Base-by-base conservation (phyloP, 2,888 invertebrate species). In the Drosophila leonis region DNA sequence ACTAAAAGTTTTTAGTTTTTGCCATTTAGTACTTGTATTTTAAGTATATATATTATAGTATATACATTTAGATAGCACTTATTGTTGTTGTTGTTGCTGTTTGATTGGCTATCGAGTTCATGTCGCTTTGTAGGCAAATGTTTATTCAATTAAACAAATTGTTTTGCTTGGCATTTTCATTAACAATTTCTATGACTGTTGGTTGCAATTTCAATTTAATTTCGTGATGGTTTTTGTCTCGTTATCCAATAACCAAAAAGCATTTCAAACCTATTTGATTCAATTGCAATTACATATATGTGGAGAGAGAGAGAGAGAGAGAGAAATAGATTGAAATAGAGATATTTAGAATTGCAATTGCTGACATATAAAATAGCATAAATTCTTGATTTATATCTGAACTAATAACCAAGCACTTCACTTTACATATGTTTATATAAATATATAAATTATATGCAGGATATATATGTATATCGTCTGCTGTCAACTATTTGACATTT, bases 61-160 rank as follows among this genome's bases (percentile, higher is more conserved):
- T 33, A 33, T 49, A 18, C 49, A 31, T 49, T 49, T 29, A n/a
- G 29, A 48, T 31, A 6, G 29, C 49, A 18, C 18, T 31, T 12
- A 12, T 54, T 27, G 15, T 39, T 49, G 48, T 48, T 29, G 31
- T 48, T 49, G 20, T 35, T 35, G 13, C 13, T 35, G 39, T 46
- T 39, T 54, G 46, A 55, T 65, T 54, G 46, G 39, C 15, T 10
- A 48, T 39, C 33, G 39, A 55, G 33, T 13, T 39, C 27, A 27
- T 54, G 39, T 37, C 27, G 12, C 37, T 65, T 48, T 65, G 55
- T 48, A 20, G 24, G 18, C 54, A 54, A 69, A 42, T 66, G 35
- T 66, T 66, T 49, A 51, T 66, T 65, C 20, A 67, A 67, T 66
- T 67, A 66, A 57, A 37, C 42, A 65, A 65, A 66, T 66, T 41